A percentile compares a stretch with the other conserved stretches of the same genome.
These are phyloP conservation scores for Anarsia innoxiella DNA, from an alignment of 2,888 invertebrate genomes.

Conservation along the genomic window DNA sequence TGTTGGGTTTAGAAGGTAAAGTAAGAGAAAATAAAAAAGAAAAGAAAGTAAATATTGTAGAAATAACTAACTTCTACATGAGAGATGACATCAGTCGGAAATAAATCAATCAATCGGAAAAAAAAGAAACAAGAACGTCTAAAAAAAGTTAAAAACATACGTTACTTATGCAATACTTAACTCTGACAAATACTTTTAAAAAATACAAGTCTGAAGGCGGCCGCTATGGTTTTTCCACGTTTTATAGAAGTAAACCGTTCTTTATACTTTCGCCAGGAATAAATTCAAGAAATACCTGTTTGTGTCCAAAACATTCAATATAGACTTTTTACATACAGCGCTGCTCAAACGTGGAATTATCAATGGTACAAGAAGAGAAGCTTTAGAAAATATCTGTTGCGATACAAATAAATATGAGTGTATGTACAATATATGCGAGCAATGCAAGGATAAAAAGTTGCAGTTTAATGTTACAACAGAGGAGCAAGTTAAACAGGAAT, in stretches of 20 bases:
- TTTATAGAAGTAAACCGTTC: conserved; percentile 13
- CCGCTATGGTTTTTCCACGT: conserved; percentile 9
- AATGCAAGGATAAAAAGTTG: conserved; percentile 7
- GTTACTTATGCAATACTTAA: conserved; percentile 11
- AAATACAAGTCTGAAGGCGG: conserved; percentile 12
- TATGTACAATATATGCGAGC: conserved; percentile 13
- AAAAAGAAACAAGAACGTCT: conserved; percentile 9
- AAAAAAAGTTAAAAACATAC: conserved; percentile 11
- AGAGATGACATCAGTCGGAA: conserved; percentile 13
- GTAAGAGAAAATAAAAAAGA: conserved; percentile 9
- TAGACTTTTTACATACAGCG: conserved; percentile 4
- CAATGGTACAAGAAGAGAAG: conserved; percentile 5
- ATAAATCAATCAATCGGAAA: conserved; percentile 10
- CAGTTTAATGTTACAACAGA: conserved; percentile 2
- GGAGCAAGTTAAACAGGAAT: conserved; percentile 7
- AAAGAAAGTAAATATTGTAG: not conserved
- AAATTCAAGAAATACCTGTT: conserved; percentile 10
- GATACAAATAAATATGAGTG: conserved; percentile 11
- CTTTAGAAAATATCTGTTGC: conserved; percentile 8
- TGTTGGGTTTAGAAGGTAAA: conserved; percentile 8
- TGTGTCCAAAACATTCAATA: conserved; percentile 8
- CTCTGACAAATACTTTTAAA: conserved; percentile 7
- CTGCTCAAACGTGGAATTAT: conserved; percentile 4
- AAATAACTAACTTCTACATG: conserved; percentile 6
- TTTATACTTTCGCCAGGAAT: conserved; percentile 12